Evolutionary conservation across 2,888 invertebrate species (phyloP), one percentile per base, ranked within the genome.

Genomic region (Tetragonisca angustula): DNA sequence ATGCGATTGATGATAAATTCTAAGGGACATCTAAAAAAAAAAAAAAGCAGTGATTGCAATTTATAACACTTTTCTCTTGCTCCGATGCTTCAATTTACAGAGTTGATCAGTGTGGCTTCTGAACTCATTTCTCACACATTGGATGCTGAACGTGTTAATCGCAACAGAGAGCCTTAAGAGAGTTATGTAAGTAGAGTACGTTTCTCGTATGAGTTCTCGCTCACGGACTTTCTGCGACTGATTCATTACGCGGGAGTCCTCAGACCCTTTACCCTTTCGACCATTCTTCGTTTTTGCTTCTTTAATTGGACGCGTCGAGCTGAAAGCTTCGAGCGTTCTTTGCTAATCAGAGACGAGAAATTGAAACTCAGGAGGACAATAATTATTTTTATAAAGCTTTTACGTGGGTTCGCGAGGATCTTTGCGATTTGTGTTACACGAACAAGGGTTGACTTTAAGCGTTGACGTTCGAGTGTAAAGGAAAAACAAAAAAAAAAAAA

Each of bases 331-430:
- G 27, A 21, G 27, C 49, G 24, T n/a, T 65, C 65, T 36, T 65
- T 54, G 74, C 17, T 54, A 36, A 65, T 32, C 11, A 27, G 27
- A 72, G 21, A 27, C 43, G 65, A 65, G 52, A 74, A 65, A 65
- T 74, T 74, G 24, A 65, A 36, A 52, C 64, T 19, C 65, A 65
- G 36, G 65, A 74, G 74, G 74, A 74, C 74, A 74, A 74, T 74
- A 74, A 74, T 74, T 74, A 74, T 74, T 74, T 74, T 74, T 74
- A 65, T 74, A 74, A 74, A 64, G 24, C 0, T 52, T 65, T 74
- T 65, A 36, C 50, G 24, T 6, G 21, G 52, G 36, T 65, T 52
- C 19, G 52, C 54, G 36, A 36, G 43, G 36, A 52, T 36, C 17
- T 24, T 32, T 50, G 52, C 4, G 36, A 74, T 68, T 68, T 79